Conservation (phyloP, 2,888 invertebrate species). For the Tachina fera region DNA sequence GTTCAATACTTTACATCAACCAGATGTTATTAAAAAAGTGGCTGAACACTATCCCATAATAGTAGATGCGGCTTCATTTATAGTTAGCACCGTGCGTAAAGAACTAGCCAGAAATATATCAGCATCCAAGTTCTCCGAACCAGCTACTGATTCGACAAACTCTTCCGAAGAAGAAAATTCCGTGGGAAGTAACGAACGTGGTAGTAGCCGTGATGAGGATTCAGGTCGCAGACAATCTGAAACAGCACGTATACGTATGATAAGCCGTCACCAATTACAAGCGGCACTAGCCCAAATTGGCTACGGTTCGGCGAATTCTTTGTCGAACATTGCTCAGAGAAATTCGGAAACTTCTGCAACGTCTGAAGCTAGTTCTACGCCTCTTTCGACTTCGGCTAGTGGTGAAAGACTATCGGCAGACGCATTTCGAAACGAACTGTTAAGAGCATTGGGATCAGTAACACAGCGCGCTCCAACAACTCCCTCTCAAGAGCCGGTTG, state of each 20-base stretch:
- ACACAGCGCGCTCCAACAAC: constrained; percentile 58
- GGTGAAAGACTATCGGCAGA: constrained; percentile 87
- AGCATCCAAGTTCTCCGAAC: constrained; percentile 79
- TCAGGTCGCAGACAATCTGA: constrained; percentile 76
- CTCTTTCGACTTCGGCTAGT: constrained; percentile 68
- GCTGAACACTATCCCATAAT: constrained; percentile 87
- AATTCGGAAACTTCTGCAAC: constrained; percentile 75
- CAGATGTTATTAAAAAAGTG: constrained; percentile 86
- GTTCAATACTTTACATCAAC: constrained; percentile 87
- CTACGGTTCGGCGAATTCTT: constrained; percentile 80
- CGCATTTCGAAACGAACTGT: constrained; percentile 91
- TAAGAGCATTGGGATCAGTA: constrained; percentile 85
- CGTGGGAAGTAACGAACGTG: constrained; percentile 76
- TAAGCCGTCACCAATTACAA: constrained; percentile 81
- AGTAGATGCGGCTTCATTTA: constrained; percentile 85
- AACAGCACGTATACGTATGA: constrained; percentile 80
- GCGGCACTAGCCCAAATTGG: constrained; percentile 80
- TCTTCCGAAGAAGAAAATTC: constrained; percentile 82
- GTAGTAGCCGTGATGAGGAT: constrained; percentile 71
- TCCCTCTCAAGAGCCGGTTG: constrained; percentile 64
- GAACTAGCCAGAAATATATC: constrained; percentile 80
- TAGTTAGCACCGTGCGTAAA: constrained; percentile 81
- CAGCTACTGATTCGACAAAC: constrained; percentile 81
- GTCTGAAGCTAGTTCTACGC: constrained; percentile 64
- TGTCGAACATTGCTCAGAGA: constrained; percentile 82